phyloP scores from a whole-genome alignment of 2,888 invertebrate species.

The Acrobasis suavella region DNA sequence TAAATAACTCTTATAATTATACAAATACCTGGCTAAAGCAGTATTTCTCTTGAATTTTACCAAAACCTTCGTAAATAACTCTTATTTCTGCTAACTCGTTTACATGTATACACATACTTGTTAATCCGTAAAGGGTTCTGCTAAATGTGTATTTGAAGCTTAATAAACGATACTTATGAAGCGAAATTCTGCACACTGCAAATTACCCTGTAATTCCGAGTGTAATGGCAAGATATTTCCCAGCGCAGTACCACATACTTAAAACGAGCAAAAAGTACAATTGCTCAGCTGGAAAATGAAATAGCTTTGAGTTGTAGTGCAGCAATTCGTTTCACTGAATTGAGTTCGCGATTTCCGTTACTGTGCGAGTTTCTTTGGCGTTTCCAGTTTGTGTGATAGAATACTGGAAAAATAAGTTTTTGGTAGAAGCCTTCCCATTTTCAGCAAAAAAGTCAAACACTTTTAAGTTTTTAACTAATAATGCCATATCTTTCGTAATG shows the following conservation, averaged over 20 bases:
- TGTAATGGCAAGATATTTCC: conserved; percentile 5
- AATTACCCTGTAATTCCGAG: conserved; percentile 13
- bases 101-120: too few relatives aligned
- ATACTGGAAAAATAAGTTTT: background rate
- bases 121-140: too few relatives aligned
- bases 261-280: conserved; percentile 19
- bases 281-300: conserved; percentile 42
- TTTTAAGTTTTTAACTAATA: too few relatives aligned
- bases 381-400: background rate
- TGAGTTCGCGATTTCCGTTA: conserved; percentile 44
- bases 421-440: too few relatives aligned
- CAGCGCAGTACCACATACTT: conserved; percentile 6
- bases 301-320: conserved; percentile 46
- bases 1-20: too few relatives aligned
- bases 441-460: too few relatives aligned
- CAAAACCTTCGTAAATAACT: too few relatives aligned
- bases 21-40: too few relatives aligned
- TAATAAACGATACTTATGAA: conserved; percentile 3
- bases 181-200: background rate
- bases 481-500: too few relatives aligned
- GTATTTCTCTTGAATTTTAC: too few relatives aligned
- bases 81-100: too few relatives aligned
- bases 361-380: background rate
- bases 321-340: conserved; percentile 53
- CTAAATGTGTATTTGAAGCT: background rate